Conservation (phyloP, 1,140 invertebrate genomes). For the Rhyacophila brunnea region DNA sequence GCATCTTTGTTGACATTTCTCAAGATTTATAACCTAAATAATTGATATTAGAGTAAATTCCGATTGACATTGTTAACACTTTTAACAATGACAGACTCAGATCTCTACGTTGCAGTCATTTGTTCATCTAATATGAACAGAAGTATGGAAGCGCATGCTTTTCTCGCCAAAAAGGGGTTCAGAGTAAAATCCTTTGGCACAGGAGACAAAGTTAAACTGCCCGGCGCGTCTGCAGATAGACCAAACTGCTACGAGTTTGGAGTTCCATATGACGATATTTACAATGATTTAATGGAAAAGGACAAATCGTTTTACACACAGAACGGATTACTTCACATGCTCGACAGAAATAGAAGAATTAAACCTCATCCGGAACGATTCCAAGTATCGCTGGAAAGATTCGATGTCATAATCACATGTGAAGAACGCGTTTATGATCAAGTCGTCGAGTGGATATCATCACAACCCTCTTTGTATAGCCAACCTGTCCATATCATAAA, state of each 20-base stretch:
- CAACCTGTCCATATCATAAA: slow-evolving; percentile 96
- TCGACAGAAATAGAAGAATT: slow-evolving; percentile 95
- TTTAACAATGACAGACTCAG: slow-evolving; percentile 46
- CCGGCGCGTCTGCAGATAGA: slow-evolving; percentile 89
- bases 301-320: slow-evolving; percentile 94
- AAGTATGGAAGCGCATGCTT: slow-evolving; percentile 98
- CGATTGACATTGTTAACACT: not conserved
- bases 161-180: slow-evolving; percentile 95
- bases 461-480: slow-evolving; percentile 68
- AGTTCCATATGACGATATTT: slow-evolving; percentile 94
- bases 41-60: no score
- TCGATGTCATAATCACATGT: slow-evolving; percentile 96
- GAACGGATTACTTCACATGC: slow-evolving; percentile 97
- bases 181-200: slow-evolving; percentile 96
- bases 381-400: slow-evolving; percentile 86
- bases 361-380: slow-evolving; percentile 94
- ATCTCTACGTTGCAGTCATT: slow-evolving; percentile 88
- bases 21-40: no score
- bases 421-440: slow-evolving; percentile 99
- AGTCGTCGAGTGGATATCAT: slow-evolving; percentile 75
- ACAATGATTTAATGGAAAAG: slow-evolving; percentile 88
- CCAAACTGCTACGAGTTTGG: slow-evolving; percentile 99
- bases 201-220: slow-evolving; percentile 96
- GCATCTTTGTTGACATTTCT: no score
- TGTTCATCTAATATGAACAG: slow-evolving; percentile 99